phyloP scores from a whole-genome alignment of 2,797 vertebrate species.

The Microchirus variegatus region DNA sequence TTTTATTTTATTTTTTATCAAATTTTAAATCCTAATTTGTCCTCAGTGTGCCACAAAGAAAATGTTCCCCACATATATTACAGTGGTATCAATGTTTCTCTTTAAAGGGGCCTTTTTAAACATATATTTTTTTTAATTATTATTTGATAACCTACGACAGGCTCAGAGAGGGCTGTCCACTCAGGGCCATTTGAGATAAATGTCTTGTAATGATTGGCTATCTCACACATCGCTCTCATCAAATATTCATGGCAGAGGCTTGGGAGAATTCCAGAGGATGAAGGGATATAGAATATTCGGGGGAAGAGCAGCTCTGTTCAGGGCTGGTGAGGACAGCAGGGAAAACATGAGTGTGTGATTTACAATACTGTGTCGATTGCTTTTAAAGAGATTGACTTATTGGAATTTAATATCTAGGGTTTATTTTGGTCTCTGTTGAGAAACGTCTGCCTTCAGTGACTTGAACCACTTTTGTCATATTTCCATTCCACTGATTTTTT shows the following conservation, averaged over 20 bases:
- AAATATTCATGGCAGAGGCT: slow-evolving; percentile 86
- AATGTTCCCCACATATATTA: slow-evolving; percentile 37
- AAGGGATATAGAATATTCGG: slow-evolving; percentile 62
- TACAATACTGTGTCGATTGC: too few species aligned
- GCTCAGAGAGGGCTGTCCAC: slow-evolving; percentile 50
- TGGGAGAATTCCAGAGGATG: slow-evolving; percentile 68
- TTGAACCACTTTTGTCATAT: too few species aligned
- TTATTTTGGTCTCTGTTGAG: too few species aligned
- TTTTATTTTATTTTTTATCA: slow-evolving; percentile 1
- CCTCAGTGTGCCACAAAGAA: slow-evolving; percentile 18
- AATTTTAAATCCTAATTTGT: slow-evolving; percentile 20
- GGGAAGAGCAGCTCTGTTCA: slow-evolving; percentile 24
- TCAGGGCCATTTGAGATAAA: slow-evolving; percentile 82
- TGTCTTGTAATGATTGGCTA: slow-evolving; percentile 79
- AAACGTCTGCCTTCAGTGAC: too few species aligned
- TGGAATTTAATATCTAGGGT: too few species aligned
- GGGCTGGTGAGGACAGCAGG: slow-evolving; percentile 6
- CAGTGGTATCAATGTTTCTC: slow-evolving; percentile 26
- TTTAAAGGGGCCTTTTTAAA: too few species aligned
- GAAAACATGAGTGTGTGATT: slow-evolving; percentile 8
- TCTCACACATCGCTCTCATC: slow-evolving; percentile 76
- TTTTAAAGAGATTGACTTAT: too few species aligned
- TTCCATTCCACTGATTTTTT: too few species aligned
- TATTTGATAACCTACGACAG: slow-evolving; percentile 54
- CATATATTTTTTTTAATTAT: slow-evolving; percentile 45